phyloP scores from a whole-genome alignment of 2,797 vertebrate species.

The Gallinago nigripennis region DNA sequence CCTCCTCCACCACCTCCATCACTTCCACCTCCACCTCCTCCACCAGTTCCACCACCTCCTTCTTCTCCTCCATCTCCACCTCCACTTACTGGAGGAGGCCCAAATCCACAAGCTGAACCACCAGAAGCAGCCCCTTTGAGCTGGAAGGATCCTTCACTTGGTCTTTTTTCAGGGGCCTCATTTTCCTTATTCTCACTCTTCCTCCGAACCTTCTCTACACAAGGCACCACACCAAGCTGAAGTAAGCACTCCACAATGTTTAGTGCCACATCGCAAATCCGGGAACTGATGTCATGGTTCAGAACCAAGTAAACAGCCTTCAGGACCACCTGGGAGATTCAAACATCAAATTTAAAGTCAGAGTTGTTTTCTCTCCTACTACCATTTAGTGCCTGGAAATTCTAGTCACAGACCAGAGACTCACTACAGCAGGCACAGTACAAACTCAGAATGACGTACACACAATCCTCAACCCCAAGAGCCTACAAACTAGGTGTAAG shows the following conservation, averaged over 20 bases:
- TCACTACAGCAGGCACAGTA: not conserved
- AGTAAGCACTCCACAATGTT: slow-evolving; percentile 97
- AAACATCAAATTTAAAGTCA: not conserved
- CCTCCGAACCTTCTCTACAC: slow-evolving; percentile 86
- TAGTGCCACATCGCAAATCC: slow-evolving; percentile 94
- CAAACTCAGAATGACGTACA: not conserved
- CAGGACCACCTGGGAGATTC: slow-evolving; percentile 85
- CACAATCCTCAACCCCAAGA: not conserved
- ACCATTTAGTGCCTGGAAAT: not conserved
- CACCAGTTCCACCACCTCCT: slow-evolving; percentile 80
- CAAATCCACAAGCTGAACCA: slow-evolving; percentile 80
- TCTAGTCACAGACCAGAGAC: not conserved
- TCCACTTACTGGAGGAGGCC: slow-evolving; percentile 74
- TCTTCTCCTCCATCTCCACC: slow-evolving; percentile 81
- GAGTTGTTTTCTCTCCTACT: not conserved
- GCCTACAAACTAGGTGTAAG: not conserved
- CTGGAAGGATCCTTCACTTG: slow-evolving; percentile 85
- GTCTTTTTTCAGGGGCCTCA: slow-evolving; percentile 80
- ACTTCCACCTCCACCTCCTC: slow-evolving; percentile 75
- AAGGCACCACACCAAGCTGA: slow-evolving; percentile 94
- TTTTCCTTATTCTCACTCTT: slow-evolving; percentile 94
- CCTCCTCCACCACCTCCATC: slow-evolving; percentile 82
- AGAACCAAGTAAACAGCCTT: slow-evolving; percentile 94
- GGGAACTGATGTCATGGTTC: slow-evolving; percentile 95
- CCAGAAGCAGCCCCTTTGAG: slow-evolving; percentile 79